Evolutionary conservation across 64 coral and sea anemone genomes (phyloP).

Genomic region (Montipora sp.): DNA sequence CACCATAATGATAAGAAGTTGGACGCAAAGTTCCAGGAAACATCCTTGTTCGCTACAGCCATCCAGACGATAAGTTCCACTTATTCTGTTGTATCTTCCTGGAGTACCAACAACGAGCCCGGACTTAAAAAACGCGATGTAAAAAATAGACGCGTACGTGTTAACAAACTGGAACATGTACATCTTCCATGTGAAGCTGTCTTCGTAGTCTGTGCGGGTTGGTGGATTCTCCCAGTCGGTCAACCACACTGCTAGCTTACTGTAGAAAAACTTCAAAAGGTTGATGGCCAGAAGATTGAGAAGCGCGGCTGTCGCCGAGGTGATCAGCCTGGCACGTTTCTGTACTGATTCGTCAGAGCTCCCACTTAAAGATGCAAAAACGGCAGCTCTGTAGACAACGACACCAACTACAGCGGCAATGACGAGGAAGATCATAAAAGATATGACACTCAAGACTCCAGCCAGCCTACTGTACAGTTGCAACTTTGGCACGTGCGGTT

Average conservation of each 20-base stretch:
- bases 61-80: slow-evolving; percentile 38
- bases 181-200: slow-evolving; percentile 95
- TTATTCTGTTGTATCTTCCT: slow-evolving; percentile 67
- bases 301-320: slow-evolving; percentile 83
- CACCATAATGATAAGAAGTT: slow-evolving; percentile 74
- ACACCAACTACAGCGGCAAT: slow-evolving; percentile 86
- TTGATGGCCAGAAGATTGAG: slow-evolving; percentile 89
- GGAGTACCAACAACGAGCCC: slow-evolving; percentile 83
- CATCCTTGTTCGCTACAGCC: slow-evolving; percentile 73
- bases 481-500: slow-evolving; percentile 66
- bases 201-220: slow-evolving; percentile 83
- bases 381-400: slow-evolving; percentile 87
- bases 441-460: slow-evolving; percentile 65
- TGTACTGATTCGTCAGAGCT: slow-evolving; percentile 37
- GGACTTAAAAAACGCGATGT: slow-evolving; percentile 96
- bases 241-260: slow-evolving; percentile 79
- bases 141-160: slow-evolving; percentile 91
- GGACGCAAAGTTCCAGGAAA: slow-evolving; percentile 67
- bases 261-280: slow-evolving; percentile 83
- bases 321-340: slow-evolving; percentile 81
- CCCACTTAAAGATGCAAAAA: slow-evolving; percentile 83
- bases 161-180: slow-evolving; percentile 98
- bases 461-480: slow-evolving; percentile 70
- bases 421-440: slow-evolving; percentile 87
- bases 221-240: slow-evolving; percentile 95